Evolutionary conservation across 53 echinoderm and acorn worm genomes (phyloP), one percentile per base, ranked within the genome.

Genomic region (Actinopyga echinites): DNA sequence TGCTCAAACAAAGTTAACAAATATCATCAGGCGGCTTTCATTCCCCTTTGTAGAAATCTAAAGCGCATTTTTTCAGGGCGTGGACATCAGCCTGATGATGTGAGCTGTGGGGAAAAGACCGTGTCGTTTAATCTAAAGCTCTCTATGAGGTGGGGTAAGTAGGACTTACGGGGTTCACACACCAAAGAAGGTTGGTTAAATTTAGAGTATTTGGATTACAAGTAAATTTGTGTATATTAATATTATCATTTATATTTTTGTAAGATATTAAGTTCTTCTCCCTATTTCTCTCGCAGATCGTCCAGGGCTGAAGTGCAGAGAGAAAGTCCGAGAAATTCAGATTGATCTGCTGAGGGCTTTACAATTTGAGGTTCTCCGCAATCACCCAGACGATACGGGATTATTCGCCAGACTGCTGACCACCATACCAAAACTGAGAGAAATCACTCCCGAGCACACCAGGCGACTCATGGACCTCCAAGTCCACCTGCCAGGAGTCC

Each of bases 391-490:
- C 0, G 96, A 96, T 54, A 83, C 87, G 30, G 90, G 90, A 11
- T 86, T 96, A 28, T 96, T 96, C 30, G 90, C 90, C 12, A 71
- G 92, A 21, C 88, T 96, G 17, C 90, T 96, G 35, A 96, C 96
- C 57, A 96, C 96, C 58, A 93, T 96, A 71, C 96, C 96, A 40
- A 96, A 94, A 78, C 93, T 96, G 59, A 79, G 96, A 25, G 93
- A 96, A 69, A 96, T 96, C 69, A 91, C 92, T 56, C 96, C 96
- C 1, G 96, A 96, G 77, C 96, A 96, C 89, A 96, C 94, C 23
- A 84, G 93, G 15, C 69, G 96, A 21, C 80, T 96, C 21, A 96
- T 96, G 96, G 96, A 96, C 77, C 89, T 96, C 44, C 94, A 96
- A 84, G 91, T 96, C 26, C 92, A 90, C 33, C 88, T 89, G 3